phyloP scores from a whole-genome alignment of 2,888 invertebrate species.

The Spatulosminthurus flaviceps region DNA sequence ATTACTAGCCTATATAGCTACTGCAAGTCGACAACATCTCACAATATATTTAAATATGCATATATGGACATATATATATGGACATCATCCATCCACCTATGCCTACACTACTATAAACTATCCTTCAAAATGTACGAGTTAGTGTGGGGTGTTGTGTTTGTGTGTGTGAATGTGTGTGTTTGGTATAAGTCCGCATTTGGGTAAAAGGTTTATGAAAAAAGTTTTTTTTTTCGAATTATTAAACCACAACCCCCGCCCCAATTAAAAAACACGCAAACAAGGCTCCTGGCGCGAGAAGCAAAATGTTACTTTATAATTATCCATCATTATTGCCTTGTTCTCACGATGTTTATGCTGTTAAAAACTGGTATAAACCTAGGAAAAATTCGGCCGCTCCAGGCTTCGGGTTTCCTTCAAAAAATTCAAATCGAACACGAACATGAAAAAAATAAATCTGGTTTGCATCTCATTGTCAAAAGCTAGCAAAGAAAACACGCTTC shows the following conservation, averaged over 20 bases:
- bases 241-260: constrained; percentile 61
- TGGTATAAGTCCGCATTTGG: not conserved
- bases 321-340: constrained; percentile 63
- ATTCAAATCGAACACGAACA: constrained; percentile 38
- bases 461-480: constrained; percentile 44
- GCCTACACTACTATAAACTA: too few species aligned
- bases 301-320: constrained; percentile 63
- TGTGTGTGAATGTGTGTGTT: constrained; percentile 26
- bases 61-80: not conserved
- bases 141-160: constrained; percentile 5
- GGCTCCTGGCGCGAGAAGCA: constrained; percentile 63
- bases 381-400: constrained; percentile 53
- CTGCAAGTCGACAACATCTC: too few species aligned
- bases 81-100: too few species aligned
- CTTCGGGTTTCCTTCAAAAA: constrained; percentile 48
- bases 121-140: not conserved
- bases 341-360: constrained; percentile 61
- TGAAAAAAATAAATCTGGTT: constrained; percentile 31
- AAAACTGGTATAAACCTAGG: constrained; percentile 54
- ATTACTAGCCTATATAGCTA: not conserved
- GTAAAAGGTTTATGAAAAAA: constrained; percentile 10
- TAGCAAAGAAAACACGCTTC: constrained; percentile 3
- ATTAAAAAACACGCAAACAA: constrained; percentile 63
- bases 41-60: not conserved
- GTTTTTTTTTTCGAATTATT: constrained; percentile 49